These are phyloP conservation scores for Phalangium opilio DNA, from an alignment of 2,888 invertebrate genomes.

Conservation along the genomic window DNA sequence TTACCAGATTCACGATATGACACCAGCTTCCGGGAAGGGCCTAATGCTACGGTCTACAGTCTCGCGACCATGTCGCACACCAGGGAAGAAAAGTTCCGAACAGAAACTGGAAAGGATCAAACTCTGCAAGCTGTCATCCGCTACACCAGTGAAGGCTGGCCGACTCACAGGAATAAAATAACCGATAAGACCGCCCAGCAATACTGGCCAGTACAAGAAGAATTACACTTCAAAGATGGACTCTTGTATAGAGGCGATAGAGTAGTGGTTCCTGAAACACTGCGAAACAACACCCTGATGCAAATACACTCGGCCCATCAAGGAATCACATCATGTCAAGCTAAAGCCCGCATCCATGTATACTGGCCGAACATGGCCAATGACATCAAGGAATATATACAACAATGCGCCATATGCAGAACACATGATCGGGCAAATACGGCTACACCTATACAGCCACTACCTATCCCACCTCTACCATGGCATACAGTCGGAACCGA, in stretches of 20 bases:
- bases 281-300: constrained; percentile 1
- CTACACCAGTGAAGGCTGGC: constrained; percentile 2
- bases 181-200: background rate
- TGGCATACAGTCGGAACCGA: constrained; percentile 2
- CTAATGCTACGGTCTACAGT: background rate
- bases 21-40: background rate
- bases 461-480: constrained; percentile 1
- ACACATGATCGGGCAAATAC: constrained; percentile 1
- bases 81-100: too few species aligned
- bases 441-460: background rate
- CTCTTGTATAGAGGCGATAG: constrained; percentile 5
- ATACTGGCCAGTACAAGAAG: constrained; percentile 1
- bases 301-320: constrained; percentile 1
- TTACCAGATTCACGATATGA: background rate
- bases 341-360: constrained; percentile 2
- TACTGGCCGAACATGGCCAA: constrained; percentile 2
- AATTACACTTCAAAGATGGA: constrained; percentile 2
- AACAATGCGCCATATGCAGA: constrained; percentile 2
- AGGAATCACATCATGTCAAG: constrained; percentile 4
- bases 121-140: constrained; percentile 3
- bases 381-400: constrained; percentile 1
- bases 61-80: background rate
- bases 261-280: background rate
- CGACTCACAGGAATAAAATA: background rate
- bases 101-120: too few species aligned